These are phyloP conservation scores for Brenthis hecate DNA, from an alignment of 2,888 invertebrate genomes.

Conservation along the genomic window DNA sequence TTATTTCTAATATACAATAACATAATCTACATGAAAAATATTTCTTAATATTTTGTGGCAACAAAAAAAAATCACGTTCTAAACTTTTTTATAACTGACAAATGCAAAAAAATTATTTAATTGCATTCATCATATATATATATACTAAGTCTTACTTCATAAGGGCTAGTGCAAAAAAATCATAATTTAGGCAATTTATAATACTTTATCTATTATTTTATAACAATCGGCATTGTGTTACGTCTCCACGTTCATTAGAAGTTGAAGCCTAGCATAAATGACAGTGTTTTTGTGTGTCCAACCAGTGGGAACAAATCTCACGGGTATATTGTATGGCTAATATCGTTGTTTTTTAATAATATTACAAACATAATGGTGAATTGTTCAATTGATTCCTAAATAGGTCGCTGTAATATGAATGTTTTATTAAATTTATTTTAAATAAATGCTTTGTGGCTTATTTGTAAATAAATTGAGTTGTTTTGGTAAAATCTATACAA, in stretches of 20 bases:
- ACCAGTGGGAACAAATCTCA: constrained; percentile 70
- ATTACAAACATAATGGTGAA: constrained; percentile 77
- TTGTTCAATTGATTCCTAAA: constrained; percentile 70
- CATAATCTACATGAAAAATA: too few species aligned
- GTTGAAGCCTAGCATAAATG: constrained; percentile 43
- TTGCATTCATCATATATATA: too few species aligned
- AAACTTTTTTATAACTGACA: too few species aligned
- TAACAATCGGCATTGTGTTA: constrained; percentile 45
- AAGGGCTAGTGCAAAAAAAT: too few species aligned
- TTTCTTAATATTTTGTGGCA: too few species aligned
- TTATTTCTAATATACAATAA: too few species aligned
- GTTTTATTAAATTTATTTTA: constrained; percentile 17
- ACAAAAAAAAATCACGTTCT: too few species aligned
- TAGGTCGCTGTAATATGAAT: constrained; percentile 46
- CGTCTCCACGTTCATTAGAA: constrained; percentile 38
- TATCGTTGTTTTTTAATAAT: constrained; percentile 66
- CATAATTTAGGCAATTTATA: constrained; percentile 26
- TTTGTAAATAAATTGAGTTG: too few species aligned
- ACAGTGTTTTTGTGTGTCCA: constrained; percentile 51
- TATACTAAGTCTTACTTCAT: too few species aligned
- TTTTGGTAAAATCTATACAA: too few species aligned
- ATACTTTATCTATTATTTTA: constrained; percentile 34
- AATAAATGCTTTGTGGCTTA: neutral
- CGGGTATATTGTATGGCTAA: constrained; percentile 67
- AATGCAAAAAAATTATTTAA: too few species aligned